Evolutionary conservation across 2,888 invertebrate species (phyloP).

Genomic region (Drosophila vallismaia): DNA sequence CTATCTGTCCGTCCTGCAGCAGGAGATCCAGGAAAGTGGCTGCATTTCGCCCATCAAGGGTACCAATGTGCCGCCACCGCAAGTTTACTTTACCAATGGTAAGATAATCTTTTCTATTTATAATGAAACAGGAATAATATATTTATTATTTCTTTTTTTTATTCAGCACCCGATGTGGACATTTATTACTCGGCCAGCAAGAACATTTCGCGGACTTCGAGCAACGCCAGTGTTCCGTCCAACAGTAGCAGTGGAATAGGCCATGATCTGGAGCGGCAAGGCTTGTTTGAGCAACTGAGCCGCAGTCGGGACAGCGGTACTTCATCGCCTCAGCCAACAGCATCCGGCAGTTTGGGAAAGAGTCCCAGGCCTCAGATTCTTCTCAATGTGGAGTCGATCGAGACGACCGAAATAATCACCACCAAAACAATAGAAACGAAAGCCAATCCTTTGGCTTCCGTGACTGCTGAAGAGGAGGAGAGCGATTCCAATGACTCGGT

Average conservation of each 20-base stretch:
- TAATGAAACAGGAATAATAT: neutral
- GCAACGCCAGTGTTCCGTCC: constrained; percentile 81
- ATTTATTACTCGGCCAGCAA: constrained; percentile 78
- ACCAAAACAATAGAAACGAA: constrained; percentile 78
- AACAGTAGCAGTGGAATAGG: constrained; percentile 71
- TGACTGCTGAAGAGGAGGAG: constrained; percentile 73
- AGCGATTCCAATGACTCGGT: constrained; percentile 84
- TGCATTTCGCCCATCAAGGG: constrained; percentile 84
- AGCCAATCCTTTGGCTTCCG: constrained; percentile 17
- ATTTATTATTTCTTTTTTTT: neutral
- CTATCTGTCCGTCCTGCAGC: constrained; percentile 83
- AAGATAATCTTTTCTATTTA: constrained; percentile 5
- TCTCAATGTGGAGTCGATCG: constrained; percentile 80
- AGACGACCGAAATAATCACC: constrained; percentile 80
- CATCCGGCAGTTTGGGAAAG: constrained; percentile 64
- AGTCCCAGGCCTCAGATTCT: constrained; percentile 68
- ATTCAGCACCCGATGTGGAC: constrained; percentile 67
- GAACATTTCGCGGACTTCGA: constrained; percentile 82
- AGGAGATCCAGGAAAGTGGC: constrained; percentile 84
- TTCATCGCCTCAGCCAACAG: constrained; percentile 83
- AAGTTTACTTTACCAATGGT: constrained; percentile 84
- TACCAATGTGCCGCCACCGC: constrained; percentile 84
- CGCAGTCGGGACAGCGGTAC: constrained; percentile 84
- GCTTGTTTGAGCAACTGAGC: constrained; percentile 72
- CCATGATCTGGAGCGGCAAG: constrained; percentile 71